Conservation (phyloP, 2,888 invertebrate genomes). For the Oscheius sp. region DNA sequence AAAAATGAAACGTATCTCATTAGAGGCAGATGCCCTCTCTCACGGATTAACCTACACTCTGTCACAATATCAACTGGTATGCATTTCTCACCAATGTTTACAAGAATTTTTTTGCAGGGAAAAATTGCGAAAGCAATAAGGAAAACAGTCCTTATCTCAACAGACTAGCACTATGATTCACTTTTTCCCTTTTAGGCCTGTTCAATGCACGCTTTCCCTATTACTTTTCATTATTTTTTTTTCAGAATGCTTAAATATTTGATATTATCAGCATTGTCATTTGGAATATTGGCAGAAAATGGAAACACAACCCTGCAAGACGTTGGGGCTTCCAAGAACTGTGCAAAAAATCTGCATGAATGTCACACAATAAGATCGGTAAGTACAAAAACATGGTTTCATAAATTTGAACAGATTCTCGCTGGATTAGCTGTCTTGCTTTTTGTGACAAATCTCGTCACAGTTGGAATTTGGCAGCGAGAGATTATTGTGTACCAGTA, state of each 20-base stretch:
- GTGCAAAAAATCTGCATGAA: conserved; percentile 6
- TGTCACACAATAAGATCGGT: conserved; percentile 7
- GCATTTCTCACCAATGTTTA: not conserved
- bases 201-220: no score
- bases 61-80: not conserved
- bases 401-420: not conserved
- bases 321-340: not conserved
- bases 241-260: not conserved
- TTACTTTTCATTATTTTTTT: no score
- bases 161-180: no score
- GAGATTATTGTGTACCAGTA: not conserved
- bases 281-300: not conserved
- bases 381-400: not conserved
- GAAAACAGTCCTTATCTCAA: no score
- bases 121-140: no score
- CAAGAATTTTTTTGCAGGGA: not conserved
- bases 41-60: not conserved
- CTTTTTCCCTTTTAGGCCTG: no score
- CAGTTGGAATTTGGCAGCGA: conserved; percentile 6
- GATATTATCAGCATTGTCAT: not conserved
- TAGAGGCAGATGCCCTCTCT: not conserved
- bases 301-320: not conserved
- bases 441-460: not conserved
- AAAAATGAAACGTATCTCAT: no score
- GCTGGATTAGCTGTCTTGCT: not conserved